Evolutionary conservation across 2,797 vertebrate species (phyloP).

Genomic region (Malacoraja senta): DNA sequence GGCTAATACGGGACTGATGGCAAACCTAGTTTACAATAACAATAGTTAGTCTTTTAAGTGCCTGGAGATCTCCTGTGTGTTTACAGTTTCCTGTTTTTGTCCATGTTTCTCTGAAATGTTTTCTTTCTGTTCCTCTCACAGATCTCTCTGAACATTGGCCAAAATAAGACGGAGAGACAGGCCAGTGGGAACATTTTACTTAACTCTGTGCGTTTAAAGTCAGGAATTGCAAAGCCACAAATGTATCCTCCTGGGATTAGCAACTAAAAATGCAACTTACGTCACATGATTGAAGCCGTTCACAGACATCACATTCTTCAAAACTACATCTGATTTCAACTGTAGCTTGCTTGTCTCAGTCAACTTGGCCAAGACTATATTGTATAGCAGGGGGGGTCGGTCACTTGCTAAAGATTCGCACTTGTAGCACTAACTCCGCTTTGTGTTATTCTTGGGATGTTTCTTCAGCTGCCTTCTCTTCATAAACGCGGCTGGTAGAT

Average conservation of each 20-base stretch:
- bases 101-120: neutral
- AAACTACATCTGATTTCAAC: neutral
- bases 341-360: no score
- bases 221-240: neutral
- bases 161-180: neutral
- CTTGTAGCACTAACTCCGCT: neutral
- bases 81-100: neutral
- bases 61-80: neutral
- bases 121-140: neutral
- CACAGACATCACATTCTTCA: neutral
- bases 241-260: neutral
- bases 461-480: neutral
- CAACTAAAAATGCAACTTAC: neutral
- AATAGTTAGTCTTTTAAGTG: neutral
- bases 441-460: neutral
- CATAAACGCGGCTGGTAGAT: neutral
- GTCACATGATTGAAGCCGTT: neutral
- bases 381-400: no score
- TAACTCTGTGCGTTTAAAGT: neutral
- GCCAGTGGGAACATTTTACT: neutral
- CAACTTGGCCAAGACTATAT: no score
- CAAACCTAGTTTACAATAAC: neutral
- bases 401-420: no score
- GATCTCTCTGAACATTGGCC: neutral
- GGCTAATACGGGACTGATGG: no score